Evolutionary conservation across 2,888 invertebrate genomes (phyloP), one percentile per base, ranked within the genome.

Genomic region (Drosophila picticornis): DNA sequence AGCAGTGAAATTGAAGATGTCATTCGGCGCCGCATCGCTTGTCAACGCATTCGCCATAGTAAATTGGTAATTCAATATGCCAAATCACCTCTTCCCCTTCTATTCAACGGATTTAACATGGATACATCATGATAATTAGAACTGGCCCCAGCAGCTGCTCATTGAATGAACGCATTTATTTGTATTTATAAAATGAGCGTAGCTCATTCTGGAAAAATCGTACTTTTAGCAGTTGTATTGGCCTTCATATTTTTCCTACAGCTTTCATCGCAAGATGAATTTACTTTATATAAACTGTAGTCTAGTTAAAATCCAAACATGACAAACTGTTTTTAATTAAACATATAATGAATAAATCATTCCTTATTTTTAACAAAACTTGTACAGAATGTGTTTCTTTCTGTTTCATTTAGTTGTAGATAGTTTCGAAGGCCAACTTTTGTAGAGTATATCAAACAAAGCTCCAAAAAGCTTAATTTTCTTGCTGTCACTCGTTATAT

Each of bases 11-110:
- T 64, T 62, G 32, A 53, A 66, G 31, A 66, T n/a, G 27, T 40
- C 38, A n/a, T 38, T 53, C 27, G 29, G 38, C 25, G 48, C 34
- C n/a, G 34, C 11, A 32, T n/a, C 32, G 46, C 36, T 48, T 77
- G 70, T 74, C 55, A 61, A 25, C 70, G 68, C 69, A 88, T 84
- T 84, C 84, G 82, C 82, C 43, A 66, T 36, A 29, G 43, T 31
- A 46, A 85, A 85, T 85, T 88, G 88, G 85, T 85, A 83, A 85
- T 61, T 65, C 63, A 72, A 83, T 83, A 75, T 62, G 62, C 65
- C 71, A 58, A n/a, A 43, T 40, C 38, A 29, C 40, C 31, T 40
- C 29, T 29, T 3, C 27, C 19, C 34, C 36, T 11, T 31, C 11
- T 19, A 10, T 34, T 4, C n/a, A 31, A 34, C 9, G 51, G 22